Evolutionary conservation across 2,888 invertebrate genomes (phyloP).

Genomic region (Hipparchia sbordonii): DNA sequence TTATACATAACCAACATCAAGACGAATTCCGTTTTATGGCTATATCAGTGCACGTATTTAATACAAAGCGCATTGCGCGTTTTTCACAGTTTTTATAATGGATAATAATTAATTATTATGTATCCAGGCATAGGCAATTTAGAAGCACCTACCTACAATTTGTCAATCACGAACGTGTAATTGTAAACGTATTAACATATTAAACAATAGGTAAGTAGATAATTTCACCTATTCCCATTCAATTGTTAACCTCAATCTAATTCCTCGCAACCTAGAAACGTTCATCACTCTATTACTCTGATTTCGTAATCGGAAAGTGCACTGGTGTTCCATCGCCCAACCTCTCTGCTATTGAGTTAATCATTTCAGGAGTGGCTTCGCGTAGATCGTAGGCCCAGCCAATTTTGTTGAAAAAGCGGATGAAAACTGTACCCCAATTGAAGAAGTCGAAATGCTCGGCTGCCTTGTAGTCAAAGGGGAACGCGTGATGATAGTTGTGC

Average conservation of each 20-base stretch:
- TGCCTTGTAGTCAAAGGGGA: constrained; percentile 86
- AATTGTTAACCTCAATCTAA: constrained; percentile 13
- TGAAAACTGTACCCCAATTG: constrained; percentile 67
- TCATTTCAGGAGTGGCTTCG: constrained; percentile 70
- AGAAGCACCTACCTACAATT: not conserved
- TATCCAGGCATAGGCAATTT: not conserved
- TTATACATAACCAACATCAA: no score
- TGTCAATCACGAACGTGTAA: not conserved
- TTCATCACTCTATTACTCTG: constrained; percentile 8
- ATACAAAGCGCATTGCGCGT: no score
- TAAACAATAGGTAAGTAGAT: constrained; percentile 2
- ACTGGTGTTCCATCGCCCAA: constrained; percentile 72
- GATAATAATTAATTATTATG: no score
- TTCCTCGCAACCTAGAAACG: not conserved
- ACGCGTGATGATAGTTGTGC: constrained; percentile 91
- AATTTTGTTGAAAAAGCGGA: constrained; percentile 64
- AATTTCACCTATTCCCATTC: not conserved
- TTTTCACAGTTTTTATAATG: no score
- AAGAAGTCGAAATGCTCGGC: constrained; percentile 80
- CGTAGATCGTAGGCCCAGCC: constrained; percentile 74
- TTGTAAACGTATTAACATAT: not conserved
- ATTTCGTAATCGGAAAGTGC: constrained; percentile 53
- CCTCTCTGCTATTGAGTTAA: constrained; percentile 70
- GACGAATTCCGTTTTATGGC: no score
- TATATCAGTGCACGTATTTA: no score